Evolutionary conservation across 2,113 vertebrate genomes (phyloP).

Genomic region (Dasyprocta punctata): DNA sequence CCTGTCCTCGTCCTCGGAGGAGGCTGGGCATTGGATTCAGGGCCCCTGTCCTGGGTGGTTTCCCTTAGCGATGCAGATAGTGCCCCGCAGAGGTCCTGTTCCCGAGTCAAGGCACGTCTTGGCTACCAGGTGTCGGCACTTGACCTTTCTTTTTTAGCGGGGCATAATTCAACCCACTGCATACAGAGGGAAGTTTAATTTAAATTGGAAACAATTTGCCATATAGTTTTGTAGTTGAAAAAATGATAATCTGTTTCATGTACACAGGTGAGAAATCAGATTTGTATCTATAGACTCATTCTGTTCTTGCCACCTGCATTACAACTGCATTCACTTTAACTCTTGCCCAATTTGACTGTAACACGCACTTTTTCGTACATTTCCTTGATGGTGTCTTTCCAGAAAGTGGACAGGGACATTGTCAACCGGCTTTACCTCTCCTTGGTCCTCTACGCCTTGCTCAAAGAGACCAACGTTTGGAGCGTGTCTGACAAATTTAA

Average conservation of each 20-base stretch:
- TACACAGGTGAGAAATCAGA: background rate
- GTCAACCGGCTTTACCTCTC: slow-evolving; percentile 93
- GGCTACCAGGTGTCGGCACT: background rate
- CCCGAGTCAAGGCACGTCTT: background rate
- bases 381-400: slow-evolving; percentile 73
- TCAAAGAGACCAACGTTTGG: slow-evolving; percentile 95
- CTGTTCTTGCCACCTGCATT: background rate
- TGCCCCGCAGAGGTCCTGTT: background rate
- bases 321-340: background rate
- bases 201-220: slow-evolving; percentile 15
- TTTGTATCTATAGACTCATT: background rate
- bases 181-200: background rate
- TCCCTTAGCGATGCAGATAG: background rate
- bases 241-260: background rate
- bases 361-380: slow-evolving; percentile 11
- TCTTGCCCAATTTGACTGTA: slow-evolving; percentile 11
- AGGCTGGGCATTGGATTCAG: background rate
- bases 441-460: slow-evolving; percentile 90
- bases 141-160: background rate
- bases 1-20: background rate
- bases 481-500: slow-evolving; percentile 92
- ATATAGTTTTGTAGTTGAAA: background rate
- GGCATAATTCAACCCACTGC: background rate
- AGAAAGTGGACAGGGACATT: slow-evolving; percentile 87
- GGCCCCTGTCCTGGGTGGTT: background rate